These are phyloP conservation scores for Nothoprocta perdicaria DNA, from an alignment of 2,113 vertebrate genomes.

Conservation along the genomic window DNA sequence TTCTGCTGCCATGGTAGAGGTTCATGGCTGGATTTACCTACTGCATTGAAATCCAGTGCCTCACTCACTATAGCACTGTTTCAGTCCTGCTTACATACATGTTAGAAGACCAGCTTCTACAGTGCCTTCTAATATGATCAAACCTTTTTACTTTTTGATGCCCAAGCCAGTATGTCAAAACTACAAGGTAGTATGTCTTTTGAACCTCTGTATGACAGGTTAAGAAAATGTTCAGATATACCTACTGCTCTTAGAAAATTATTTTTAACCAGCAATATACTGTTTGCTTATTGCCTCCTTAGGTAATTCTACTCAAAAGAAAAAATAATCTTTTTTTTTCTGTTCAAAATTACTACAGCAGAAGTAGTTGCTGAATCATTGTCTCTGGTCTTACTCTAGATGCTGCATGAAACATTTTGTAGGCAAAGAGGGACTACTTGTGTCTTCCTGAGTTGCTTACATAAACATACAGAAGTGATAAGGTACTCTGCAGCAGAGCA, in stretches of 20 bases:
- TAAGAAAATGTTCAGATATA: background rate
- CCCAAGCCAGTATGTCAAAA: background rate
- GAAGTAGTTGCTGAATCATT: background rate
- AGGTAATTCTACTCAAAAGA: background rate
- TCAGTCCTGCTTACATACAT: background rate
- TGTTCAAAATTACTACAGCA: background rate
- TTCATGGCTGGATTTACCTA: background rate
- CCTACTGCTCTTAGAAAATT: background rate
- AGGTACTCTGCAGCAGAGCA: background rate
- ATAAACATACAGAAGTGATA: background rate
- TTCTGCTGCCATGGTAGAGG: background rate
- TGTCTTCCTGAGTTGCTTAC: background rate
- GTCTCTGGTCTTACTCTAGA: background rate
- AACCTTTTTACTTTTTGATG: background rate
- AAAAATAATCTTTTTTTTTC: background rate
- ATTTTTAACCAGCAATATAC: background rate
- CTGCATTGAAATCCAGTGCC: background rate
- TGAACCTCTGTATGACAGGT: background rate
- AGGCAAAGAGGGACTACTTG: accelerated
- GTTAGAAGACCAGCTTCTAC: accelerated
- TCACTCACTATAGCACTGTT: background rate
- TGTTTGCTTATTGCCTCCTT: background rate
- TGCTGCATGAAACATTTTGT: background rate
- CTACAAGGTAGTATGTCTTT: background rate
- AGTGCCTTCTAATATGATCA: background rate